phyloP scores from a whole-genome alignment of 2,797 vertebrate species.

The Rhinogobio ventralis region DNA sequence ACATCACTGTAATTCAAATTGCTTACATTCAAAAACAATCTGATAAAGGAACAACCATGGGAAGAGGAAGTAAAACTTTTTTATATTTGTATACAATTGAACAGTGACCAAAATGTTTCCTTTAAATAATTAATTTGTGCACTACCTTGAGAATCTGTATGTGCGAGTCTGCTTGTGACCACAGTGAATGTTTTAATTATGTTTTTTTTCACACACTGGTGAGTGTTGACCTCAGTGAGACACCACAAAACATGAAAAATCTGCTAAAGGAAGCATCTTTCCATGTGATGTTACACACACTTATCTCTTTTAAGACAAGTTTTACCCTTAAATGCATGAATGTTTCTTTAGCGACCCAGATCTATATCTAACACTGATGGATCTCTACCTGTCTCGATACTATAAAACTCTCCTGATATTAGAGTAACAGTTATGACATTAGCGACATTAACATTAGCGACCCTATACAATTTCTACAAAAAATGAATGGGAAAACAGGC shows the following conservation, averaged over 20 bases:
- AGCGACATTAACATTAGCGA: too few species aligned
- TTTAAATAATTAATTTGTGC: constrained; percentile 61
- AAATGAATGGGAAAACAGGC: too few species aligned
- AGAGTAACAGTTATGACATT: too few species aligned
- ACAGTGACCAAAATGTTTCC: background rate
- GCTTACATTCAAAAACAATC: background rate
- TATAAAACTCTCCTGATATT: too few species aligned
- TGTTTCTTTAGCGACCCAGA: too few species aligned
- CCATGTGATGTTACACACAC: background rate
- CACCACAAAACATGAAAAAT: constrained; percentile 65
- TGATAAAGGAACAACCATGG: background rate
- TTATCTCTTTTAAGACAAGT: background rate
- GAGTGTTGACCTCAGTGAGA: constrained; percentile 80
- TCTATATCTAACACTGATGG: too few species aligned
- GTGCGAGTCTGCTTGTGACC: constrained; percentile 48
- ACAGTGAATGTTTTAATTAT: constrained; percentile 72
- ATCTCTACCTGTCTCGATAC: too few species aligned
- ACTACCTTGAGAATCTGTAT: background rate
- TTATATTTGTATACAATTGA: background rate
- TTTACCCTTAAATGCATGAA: too few species aligned
- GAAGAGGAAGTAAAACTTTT: background rate
- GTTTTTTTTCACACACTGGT: constrained; percentile 81
- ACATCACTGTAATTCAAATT: background rate
- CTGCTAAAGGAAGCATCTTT: background rate
- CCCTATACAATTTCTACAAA: too few species aligned